Evolutionary conservation across 2,888 invertebrate species (phyloP).

Genomic region (Drosophila fungiperda): DNA sequence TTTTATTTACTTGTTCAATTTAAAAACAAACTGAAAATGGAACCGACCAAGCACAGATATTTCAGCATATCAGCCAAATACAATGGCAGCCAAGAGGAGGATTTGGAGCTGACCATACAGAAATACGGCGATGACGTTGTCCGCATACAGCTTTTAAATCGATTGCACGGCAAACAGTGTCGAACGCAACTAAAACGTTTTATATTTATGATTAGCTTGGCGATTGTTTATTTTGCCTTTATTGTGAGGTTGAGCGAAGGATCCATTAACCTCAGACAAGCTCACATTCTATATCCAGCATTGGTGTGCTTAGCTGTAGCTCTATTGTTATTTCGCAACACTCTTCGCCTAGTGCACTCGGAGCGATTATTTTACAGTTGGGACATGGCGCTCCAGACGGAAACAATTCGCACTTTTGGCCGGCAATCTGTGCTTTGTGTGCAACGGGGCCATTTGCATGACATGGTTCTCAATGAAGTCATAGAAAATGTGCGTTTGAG

Average conservation of each 20-base stretch:
- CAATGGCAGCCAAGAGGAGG: conserved; percentile 52
- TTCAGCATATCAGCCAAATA: conserved; percentile 65
- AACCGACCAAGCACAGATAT: conserved; percentile 53
- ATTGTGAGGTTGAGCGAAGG: conserved; percentile 11
- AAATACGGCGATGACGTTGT: conserved; percentile 68
- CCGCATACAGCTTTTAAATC: conserved; percentile 72
- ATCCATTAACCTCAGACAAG: conserved; percentile 16
- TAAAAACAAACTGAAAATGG: conserved; percentile 35
- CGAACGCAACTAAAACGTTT: conserved; percentile 49
- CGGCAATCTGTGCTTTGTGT: conserved; percentile 80
- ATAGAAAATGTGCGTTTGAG: conserved; percentile 83
- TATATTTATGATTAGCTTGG: conserved; percentile 36
- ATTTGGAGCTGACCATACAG: conserved; percentile 64
- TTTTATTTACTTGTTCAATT: conserved; percentile 30
- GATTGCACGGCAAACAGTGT: conserved; percentile 55
- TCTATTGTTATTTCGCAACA: conserved; percentile 54
- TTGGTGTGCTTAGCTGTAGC: conserved; percentile 29
- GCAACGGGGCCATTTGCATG: conserved; percentile 81
- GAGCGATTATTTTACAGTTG: conserved; percentile 68
- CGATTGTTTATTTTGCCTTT: conserved; percentile 41
- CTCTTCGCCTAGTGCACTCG: conserved; percentile 74
- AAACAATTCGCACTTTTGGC: conserved; percentile 79
- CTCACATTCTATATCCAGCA: conserved; percentile 50
- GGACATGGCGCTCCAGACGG: conserved; percentile 84
- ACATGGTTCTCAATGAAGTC: conserved; percentile 85